Evolutionary conservation across 2,113 vertebrate species (phyloP).

Genomic region (Malurus cyaneus): DNA sequence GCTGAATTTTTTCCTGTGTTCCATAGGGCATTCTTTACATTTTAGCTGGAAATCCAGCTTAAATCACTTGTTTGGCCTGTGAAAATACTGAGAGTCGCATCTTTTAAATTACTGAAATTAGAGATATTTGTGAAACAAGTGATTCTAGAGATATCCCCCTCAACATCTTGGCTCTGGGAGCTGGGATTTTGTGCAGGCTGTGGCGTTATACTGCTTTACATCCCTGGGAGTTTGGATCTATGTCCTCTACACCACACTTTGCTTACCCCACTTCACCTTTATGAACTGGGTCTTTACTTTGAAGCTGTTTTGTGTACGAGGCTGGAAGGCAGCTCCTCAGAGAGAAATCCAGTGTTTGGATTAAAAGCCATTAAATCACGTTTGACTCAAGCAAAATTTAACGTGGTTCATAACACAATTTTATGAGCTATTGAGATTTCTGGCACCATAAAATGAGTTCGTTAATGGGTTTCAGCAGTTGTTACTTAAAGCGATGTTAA

Average conservation of each 20-base stretch:
- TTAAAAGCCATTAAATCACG: slow-evolving; percentile 48
- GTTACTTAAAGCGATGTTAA: slow-evolving; percentile 38
- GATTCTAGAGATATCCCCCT: neutral
- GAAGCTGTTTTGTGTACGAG: neutral
- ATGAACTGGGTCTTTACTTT: neutral
- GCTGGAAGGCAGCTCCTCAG: slow-evolving; percentile 3
- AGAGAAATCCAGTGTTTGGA: slow-evolving; percentile 25
- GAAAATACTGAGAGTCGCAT: neutral
- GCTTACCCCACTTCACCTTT: slow-evolving; percentile 14
- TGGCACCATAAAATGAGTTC: slow-evolving; percentile 59
- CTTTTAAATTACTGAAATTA: neutral
- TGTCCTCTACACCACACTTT: neutral
- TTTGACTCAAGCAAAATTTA: slow-evolving; percentile 49
- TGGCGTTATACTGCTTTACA: neutral
- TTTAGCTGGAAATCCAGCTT: neutral
- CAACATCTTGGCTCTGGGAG: neutral
- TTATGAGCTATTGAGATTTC: slow-evolving; percentile 65
- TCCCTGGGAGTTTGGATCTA: neutral
- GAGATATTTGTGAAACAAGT: neutral
- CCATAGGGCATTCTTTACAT: neutral
- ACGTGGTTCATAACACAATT: slow-evolving; percentile 40
- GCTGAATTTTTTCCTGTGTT: neutral
- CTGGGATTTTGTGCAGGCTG: neutral
- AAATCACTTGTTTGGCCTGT: neutral
- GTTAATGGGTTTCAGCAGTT: slow-evolving; percentile 66